phyloP scores from a whole-genome alignment of 2,113 vertebrate species.

The Ellobius talpinus region DNA sequence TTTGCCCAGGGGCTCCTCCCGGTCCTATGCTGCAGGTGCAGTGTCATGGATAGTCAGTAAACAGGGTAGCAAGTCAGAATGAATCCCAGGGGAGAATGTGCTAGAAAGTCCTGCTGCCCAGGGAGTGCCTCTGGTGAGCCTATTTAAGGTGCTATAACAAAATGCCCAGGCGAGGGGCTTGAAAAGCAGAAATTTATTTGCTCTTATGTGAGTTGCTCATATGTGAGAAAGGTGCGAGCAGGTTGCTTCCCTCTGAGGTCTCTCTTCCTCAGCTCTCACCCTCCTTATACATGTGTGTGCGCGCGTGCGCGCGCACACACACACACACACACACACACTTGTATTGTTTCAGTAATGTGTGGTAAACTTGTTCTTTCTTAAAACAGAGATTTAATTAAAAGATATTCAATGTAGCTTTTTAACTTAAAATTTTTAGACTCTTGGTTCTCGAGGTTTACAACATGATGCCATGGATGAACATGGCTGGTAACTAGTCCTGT shows the following conservation, averaged over 20 bases:
- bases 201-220: background rate
- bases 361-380: background rate
- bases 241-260: background rate
- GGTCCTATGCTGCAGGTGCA: background rate
- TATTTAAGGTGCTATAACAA: background rate
- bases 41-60: fast-evolving
- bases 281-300: too few species aligned
- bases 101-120: background rate
- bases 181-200: background rate
- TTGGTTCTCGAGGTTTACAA: background rate
- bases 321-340: too few species aligned
- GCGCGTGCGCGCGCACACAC: too few species aligned
- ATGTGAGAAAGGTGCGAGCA: background rate
- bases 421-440: background rate
- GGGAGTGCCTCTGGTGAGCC: background rate
- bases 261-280: background rate
- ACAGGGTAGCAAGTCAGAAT: background rate
- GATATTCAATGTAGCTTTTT: background rate
- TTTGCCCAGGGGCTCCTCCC: background rate
- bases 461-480: background rate
- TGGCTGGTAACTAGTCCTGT: background rate
- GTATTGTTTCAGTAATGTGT: background rate
- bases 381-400: background rate
- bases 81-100: background rate
- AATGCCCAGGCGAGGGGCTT: background rate